Conservation (phyloP, 2,888 invertebrate species). For the Caenorhabditis doughertyi region DNA sequence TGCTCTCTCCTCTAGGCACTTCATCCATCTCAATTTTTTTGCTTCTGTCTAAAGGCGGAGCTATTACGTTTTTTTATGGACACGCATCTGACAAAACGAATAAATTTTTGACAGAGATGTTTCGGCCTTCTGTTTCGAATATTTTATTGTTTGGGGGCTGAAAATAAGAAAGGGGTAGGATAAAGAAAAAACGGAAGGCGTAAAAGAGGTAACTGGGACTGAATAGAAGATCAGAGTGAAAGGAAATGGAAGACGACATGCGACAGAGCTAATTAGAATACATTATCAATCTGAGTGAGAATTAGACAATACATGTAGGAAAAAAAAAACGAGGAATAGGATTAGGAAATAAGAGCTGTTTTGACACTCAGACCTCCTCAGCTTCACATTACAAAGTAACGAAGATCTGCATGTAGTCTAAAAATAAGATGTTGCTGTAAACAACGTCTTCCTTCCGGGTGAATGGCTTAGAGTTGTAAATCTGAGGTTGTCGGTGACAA, state of each 20-base stretch:
- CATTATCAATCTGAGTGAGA: constrained; percentile 14
- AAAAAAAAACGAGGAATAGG: not conserved
- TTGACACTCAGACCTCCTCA: not conserved
- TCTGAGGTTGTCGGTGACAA: no score
- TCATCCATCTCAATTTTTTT: constrained; percentile 1
- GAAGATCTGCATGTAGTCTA: not conserved
- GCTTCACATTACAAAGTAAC: not conserved
- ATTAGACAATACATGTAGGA: not conserved
- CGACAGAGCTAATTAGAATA: constrained; percentile 35
- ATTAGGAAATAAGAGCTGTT: not conserved
- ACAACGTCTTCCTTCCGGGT: not conserved
- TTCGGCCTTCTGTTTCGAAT: constrained; percentile 17
- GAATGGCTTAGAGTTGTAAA: not conserved
- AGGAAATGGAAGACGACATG: constrained; percentile 7
- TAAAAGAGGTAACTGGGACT: constrained; percentile 9
- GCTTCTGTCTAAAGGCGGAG: constrained; percentile 39
- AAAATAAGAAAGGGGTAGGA: not conserved
- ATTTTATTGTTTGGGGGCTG: constrained; percentile 25
- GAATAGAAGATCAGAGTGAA: not conserved
- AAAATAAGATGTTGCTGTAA: not conserved
- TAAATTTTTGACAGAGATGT: constrained; percentile 13
- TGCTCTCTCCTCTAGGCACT: constrained; percentile 1
- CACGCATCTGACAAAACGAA: constrained; percentile 2
- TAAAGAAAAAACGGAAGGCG: not conserved
- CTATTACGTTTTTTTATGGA: constrained; percentile 54